Evolutionary conservation across 2,888 invertebrate genomes (phyloP).

Genomic region (Agonum fuliginosum): DNA sequence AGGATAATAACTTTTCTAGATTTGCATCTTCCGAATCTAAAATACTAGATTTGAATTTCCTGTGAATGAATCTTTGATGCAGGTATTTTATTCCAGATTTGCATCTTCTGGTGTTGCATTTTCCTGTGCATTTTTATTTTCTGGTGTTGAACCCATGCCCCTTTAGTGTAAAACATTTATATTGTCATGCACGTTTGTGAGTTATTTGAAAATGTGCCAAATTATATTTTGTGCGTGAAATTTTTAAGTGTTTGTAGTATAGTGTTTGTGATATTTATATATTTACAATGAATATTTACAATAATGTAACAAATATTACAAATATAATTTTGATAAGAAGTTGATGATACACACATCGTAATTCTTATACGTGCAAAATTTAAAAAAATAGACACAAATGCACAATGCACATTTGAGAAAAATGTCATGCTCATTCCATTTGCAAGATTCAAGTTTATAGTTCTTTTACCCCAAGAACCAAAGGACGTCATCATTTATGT

Average conservation of each 20-base stretch:
- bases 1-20: too few species aligned
- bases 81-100: too few species aligned
- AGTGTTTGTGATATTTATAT: not conserved
- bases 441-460: constrained; percentile 44
- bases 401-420: constrained; percentile 42
- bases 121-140: too few species aligned
- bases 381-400: constrained; percentile 41
- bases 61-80: too few species aligned
- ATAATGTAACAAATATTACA: constrained; percentile 1
- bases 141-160: too few species aligned
- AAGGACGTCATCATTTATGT: too few species aligned
- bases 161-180: constrained; percentile 56
- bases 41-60: too few species aligned
- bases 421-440: constrained; percentile 56
- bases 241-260: not conserved
- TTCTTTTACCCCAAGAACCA: too few species aligned
- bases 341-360: constrained; percentile 22
- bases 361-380: constrained; percentile 52
- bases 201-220: constrained; percentile 20
- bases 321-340: constrained; percentile 43
- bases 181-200: constrained; percentile 58
- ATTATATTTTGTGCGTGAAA: too few species aligned
- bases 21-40: too few species aligned
- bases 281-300: not conserved
- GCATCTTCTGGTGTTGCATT: too few species aligned